Conservation (phyloP, 2,113 vertebrate species). For the Callospermophilus lateralis region DNA sequence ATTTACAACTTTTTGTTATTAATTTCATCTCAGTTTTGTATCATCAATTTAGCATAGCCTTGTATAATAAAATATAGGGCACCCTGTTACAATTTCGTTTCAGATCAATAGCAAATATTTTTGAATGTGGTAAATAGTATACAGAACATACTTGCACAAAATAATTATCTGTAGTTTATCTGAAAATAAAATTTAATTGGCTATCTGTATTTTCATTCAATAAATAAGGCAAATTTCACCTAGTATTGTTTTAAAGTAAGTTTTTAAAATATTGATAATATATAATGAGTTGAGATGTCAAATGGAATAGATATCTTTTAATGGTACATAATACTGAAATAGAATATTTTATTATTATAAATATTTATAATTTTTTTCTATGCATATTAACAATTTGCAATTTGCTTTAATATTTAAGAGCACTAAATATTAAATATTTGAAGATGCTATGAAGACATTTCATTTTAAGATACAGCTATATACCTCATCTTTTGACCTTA, state of each 20-base stretch:
- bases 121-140: background rate
- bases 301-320: background rate
- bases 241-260: background rate
- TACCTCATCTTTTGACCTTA: background rate
- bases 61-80: background rate
- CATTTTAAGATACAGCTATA: background rate
- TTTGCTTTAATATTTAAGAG: background rate
- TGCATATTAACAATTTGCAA: background rate
- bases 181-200: constrained; percentile 47
- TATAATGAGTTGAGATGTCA: background rate
- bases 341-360: constrained; percentile 53
- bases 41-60: background rate
- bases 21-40: background rate
- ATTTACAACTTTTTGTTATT: constrained; percentile 27
- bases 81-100: constrained; percentile 9
- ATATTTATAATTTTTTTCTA: constrained; percentile 46
- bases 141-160: background rate
- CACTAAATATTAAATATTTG: background rate
- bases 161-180: background rate
- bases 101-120: constrained; percentile 26
- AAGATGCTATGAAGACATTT: background rate
- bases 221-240: background rate
- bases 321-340: background rate
- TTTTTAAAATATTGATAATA: constrained; percentile 34
- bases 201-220: constrained; percentile 17